Conservation (phyloP, 2,888 invertebrate genomes). For the Lomographa bimaculata region DNA sequence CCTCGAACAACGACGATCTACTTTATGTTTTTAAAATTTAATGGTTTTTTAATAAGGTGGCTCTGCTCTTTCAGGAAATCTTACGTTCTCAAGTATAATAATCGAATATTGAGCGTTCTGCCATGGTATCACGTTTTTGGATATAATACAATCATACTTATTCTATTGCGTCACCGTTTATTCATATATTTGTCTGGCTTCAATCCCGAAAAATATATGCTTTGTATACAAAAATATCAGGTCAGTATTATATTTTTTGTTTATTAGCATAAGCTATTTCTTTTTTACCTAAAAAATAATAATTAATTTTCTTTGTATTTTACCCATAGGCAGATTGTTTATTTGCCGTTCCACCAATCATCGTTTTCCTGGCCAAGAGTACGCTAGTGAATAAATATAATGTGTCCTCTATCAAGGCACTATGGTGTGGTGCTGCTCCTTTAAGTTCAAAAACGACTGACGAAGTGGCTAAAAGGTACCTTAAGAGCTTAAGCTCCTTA, state of each 20-base stretch:
- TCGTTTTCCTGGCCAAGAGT: conserved; percentile 58
- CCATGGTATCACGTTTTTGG: conserved; percentile 55
- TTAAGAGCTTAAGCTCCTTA: no score
- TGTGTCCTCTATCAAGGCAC: conserved; percentile 48
- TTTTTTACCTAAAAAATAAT: not conserved
- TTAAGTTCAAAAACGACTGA: conserved; percentile 51
- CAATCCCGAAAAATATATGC: conserved; percentile 85
- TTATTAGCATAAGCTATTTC: not conserved
- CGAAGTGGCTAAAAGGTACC: not conserved
- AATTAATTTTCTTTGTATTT: not conserved
- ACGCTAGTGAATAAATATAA: conserved; percentile 56
- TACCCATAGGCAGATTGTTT: conserved; percentile 48
- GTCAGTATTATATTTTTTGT: conserved; percentile 41
- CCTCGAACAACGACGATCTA: no score
- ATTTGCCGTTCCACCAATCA: conserved; percentile 60
- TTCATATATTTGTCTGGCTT: conserved; percentile 82
- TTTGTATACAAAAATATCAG: conserved; percentile 83
- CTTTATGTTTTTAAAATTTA: no score
- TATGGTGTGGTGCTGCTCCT: conserved; percentile 64
- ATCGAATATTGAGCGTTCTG: conserved; percentile 23
- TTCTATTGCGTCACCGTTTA: conserved; percentile 73
- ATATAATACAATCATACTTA: conserved; percentile 81
- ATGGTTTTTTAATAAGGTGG: no score
- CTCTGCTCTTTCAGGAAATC: no score
- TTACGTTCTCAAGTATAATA: no score